A percentile compares a stretch with the other conserved stretches of the same genome.
These are phyloP conservation scores for Julus scandinavius DNA, from an alignment of 2,888 invertebrate species.

Conservation along the genomic window DNA sequence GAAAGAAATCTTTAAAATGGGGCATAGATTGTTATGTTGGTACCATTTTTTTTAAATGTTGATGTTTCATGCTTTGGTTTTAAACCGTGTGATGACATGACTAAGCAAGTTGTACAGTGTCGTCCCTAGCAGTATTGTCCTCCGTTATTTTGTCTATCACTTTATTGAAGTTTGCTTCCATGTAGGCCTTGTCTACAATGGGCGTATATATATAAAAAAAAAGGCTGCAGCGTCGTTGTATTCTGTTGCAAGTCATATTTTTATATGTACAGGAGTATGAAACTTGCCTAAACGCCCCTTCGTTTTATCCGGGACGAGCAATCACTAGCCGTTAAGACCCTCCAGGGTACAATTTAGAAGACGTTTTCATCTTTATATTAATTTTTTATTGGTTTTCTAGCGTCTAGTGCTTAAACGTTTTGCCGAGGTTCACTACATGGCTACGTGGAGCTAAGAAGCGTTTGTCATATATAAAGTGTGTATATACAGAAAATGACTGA, in stretches of 20 bases:
- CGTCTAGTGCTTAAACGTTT: conserved; percentile 50
- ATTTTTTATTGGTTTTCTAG: conserved; percentile 53
- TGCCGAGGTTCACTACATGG: conserved; percentile 26
- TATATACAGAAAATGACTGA: conserved; percentile 5
- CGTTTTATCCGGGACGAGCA: conserved; percentile 46
- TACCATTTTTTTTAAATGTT: no score
- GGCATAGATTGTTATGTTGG: no score
- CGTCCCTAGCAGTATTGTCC: not conserved
- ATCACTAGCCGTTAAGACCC: conserved; percentile 52
- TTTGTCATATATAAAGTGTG: not conserved
- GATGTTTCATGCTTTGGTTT: no score
- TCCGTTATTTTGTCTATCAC: not conserved
- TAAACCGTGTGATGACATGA: no score
- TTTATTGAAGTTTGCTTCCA: not conserved
- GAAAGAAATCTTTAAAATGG: no score
- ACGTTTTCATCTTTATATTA: conserved; percentile 54
- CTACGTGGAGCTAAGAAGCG: not conserved
- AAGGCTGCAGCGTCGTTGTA: not conserved
- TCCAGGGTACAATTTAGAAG: conserved; percentile 54
- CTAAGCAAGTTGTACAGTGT: no score
- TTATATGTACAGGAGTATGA: conserved; percentile 4
- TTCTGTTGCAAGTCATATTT: not conserved
- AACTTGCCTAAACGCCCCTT: conserved; percentile 31
- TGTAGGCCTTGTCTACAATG: not conserved
- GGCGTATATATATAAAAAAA: not conserved